These are phyloP conservation scores for Itoplectis maculator DNA, from an alignment of 2,888 invertebrate genomes.

Conservation along the genomic window DNA sequence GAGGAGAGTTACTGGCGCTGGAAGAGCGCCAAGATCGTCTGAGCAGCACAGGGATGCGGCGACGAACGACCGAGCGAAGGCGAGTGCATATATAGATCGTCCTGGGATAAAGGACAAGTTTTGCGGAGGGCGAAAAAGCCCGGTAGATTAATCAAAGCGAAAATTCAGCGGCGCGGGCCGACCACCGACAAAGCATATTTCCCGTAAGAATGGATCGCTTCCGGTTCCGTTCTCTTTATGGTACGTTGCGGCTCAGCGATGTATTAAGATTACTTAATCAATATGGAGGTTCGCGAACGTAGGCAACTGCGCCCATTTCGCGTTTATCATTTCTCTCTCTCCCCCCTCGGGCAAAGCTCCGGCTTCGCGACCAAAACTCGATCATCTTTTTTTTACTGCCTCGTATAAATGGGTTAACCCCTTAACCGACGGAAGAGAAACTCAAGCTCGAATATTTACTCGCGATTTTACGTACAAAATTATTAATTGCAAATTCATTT, in stretches of 20 bases:
- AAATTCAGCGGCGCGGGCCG: constrained; percentile 79
- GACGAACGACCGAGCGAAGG: constrained; percentile 30
- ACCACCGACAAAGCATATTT: constrained; percentile 84
- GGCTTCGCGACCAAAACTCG: constrained; percentile 18
- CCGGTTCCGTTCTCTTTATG: constrained; percentile 84
- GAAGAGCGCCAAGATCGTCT: constrained; percentile 59
- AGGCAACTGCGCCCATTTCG: constrained; percentile 35
- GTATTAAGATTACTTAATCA: constrained; percentile 85
- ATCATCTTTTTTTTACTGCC: constrained; percentile 31
- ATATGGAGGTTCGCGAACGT: constrained; percentile 78
- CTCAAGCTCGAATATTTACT: neutral
- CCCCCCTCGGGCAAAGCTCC: constrained; percentile 38
- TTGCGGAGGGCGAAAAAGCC: constrained; percentile 65
- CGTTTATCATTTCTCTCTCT: constrained; percentile 78
- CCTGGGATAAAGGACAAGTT: constrained; percentile 67
- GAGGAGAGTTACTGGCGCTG: constrained; percentile 43
- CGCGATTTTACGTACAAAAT: no score
- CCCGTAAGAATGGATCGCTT: constrained; percentile 84
- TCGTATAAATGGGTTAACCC: constrained; percentile 20
- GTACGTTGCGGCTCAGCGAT: constrained; percentile 85
- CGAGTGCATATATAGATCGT: constrained; percentile 15
- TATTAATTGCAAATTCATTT: no score
- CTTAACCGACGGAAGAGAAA: neutral
- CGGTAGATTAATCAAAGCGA: constrained; percentile 84
- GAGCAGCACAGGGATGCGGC: constrained; percentile 2